phyloP scores from a whole-genome alignment of 1,140 invertebrate genomes.

The Homalodisca vitripennis region DNA sequence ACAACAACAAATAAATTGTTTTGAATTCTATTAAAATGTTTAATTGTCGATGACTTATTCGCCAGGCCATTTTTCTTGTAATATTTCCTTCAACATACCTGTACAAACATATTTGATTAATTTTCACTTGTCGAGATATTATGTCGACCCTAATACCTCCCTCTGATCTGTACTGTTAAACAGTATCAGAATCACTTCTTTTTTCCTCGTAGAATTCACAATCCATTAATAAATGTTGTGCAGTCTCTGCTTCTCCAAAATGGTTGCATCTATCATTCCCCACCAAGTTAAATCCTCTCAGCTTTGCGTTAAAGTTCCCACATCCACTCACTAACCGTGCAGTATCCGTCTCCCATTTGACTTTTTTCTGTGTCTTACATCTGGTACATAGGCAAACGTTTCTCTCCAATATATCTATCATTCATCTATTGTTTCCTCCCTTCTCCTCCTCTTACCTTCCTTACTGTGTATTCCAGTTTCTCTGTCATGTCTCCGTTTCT shows the following conservation, averaged over 20 bases:
- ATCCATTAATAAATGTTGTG: background rate
- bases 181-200: too few relatives aligned
- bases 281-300: background rate
- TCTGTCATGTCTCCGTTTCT: background rate
- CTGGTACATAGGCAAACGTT: background rate
- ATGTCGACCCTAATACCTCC: too few relatives aligned
- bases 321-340: background rate
- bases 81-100: too few relatives aligned
- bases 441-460: background rate
- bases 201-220: background rate
- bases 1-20: too few relatives aligned
- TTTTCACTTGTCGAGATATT: too few relatives aligned
- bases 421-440: background rate
- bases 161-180: too few relatives aligned
- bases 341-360: background rate
- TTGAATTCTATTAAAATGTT: too few relatives aligned
- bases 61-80: too few relatives aligned
- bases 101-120: too few relatives aligned
- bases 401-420: background rate
- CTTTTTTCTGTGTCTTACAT: background rate
- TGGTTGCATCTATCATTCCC: background rate
- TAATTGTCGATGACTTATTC: too few relatives aligned
- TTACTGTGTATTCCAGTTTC: background rate
- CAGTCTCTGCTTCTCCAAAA: background rate
- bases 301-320: background rate